Evolutionary conservation across 2,113 vertebrate genomes (phyloP).

Genomic region (Microcebus lehilahytsara): DNA sequence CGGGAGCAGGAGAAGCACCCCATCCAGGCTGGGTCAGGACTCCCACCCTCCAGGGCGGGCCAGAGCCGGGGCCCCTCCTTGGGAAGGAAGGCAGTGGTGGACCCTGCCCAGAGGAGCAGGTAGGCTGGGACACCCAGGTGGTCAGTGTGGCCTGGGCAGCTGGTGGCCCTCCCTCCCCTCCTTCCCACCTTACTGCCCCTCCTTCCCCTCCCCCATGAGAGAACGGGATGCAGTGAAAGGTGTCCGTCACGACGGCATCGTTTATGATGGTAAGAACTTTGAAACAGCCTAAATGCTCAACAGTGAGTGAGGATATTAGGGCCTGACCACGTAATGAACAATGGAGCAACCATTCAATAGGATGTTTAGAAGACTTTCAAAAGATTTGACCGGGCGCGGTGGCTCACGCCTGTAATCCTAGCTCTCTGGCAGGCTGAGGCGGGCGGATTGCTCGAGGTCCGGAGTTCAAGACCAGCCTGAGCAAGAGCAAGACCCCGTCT

Average conservation of each 20-base stretch:
- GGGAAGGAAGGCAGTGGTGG: slow-evolving; percentile 34
- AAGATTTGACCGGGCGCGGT: neutral
- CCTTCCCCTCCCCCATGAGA: neutral
- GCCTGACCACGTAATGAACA: fast-evolving
- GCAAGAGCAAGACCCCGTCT: too few relatives aligned
- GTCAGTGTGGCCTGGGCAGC: neutral
- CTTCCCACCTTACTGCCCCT: neutral
- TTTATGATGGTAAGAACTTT: neutral
- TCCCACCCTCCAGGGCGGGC: neutral
- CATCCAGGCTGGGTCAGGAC: neutral
- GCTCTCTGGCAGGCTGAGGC: too few relatives aligned
- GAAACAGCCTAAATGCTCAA: neutral
- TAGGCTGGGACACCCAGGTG: slow-evolving; percentile 42
- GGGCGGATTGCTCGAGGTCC: too few relatives aligned
- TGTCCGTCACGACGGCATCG: fast-evolving
- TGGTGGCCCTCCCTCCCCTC: neutral
- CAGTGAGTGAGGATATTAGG: neutral
- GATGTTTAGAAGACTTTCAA: neutral
- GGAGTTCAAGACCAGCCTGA: too few relatives aligned
- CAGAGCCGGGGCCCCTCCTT: slow-evolving; percentile 31
- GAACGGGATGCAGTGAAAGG: neutral
- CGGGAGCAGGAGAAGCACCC: neutral
- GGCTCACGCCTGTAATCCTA: too few relatives aligned
- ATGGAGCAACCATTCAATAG: neutral
- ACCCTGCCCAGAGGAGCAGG: slow-evolving; percentile 67